phyloP scores from a whole-genome alignment of 92 coral and sea anemone species.

The Palythoa caribaeorum region DNA sequence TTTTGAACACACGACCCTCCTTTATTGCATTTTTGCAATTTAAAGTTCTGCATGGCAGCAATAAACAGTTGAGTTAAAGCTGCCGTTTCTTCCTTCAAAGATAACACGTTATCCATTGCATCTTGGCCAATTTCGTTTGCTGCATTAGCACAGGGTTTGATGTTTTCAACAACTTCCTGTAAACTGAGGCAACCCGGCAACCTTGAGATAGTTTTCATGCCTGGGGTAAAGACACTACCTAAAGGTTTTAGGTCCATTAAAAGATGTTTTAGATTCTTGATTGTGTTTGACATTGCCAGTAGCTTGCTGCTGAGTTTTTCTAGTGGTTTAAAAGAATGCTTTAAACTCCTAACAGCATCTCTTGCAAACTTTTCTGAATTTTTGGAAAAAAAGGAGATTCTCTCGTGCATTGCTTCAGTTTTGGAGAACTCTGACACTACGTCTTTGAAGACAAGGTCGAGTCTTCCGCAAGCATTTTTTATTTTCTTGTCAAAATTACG shows the following conservation, averaged over 20 bases:
- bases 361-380: slow-evolving; percentile 69
- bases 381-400: slow-evolving; percentile 59
- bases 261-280: slow-evolving; percentile 54
- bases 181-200: slow-evolving; percentile 66
- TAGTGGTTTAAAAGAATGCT: slow-evolving; percentile 60
- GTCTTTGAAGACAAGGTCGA: background rate
- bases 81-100: slow-evolving; percentile 9
- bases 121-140: slow-evolving; percentile 70
- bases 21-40: slow-evolving; percentile 68
- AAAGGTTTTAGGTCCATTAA: slow-evolving; percentile 74
- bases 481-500: slow-evolving; percentile 64
- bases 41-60: slow-evolving; percentile 73
- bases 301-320: slow-evolving; percentile 5
- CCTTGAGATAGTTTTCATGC: slow-evolving; percentile 56
- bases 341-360: slow-evolving; percentile 61
- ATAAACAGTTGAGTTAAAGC: slow-evolving; percentile 54
- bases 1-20: slow-evolving; percentile 83
- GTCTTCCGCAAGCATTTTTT: slow-evolving; percentile 67
- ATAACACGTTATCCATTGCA: slow-evolving; percentile 33
- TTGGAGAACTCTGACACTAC: slow-evolving; percentile 51
- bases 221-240: slow-evolving; percentile 63
- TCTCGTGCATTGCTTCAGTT: background rate
- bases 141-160: slow-evolving; percentile 66
- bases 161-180: slow-evolving; percentile 57
- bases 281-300: slow-evolving; percentile 22